A percentile compares a stretch with the other conserved stretches of the same genome.
Conservation (phyloP, 2,797 vertebrate genomes). For the Crenichthys baileyi region DNA sequence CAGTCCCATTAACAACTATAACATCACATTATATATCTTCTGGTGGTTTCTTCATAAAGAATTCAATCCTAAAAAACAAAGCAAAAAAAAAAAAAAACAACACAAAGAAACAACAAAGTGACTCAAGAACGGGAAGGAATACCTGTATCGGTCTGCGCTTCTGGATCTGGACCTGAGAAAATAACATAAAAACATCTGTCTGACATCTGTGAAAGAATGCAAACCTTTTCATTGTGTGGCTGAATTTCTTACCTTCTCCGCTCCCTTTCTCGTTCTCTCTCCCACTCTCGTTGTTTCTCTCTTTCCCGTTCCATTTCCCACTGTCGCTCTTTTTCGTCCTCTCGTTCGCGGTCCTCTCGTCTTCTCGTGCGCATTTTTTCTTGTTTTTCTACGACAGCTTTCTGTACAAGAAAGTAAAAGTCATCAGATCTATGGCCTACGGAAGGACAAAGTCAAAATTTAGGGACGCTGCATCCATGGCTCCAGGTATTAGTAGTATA, state of each 20-base stretch:
- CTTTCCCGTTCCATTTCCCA: constrained; percentile 86
- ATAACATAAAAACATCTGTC: constrained; percentile 1
- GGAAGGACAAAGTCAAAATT: neutral
- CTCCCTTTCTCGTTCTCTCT: constrained; percentile 69
- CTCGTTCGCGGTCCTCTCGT: constrained; percentile 79
- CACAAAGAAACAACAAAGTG: neutral
- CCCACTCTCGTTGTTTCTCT: constrained; percentile 72
- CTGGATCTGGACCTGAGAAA: constrained; percentile 79
- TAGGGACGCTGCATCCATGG: neutral
- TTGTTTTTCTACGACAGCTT: constrained; percentile 94
- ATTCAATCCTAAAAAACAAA: neutral
- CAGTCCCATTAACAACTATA: neutral
- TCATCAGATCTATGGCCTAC: neutral
- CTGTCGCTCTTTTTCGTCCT: constrained; percentile 75
- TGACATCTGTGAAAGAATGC: neutral
- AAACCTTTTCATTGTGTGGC: neutral
- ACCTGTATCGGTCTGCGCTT: constrained; percentile 83
- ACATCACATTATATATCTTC: neutral
- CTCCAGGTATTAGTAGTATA: neutral
- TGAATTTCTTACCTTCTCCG: constrained; percentile 70
- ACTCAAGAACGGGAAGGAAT: constrained; percentile 9
- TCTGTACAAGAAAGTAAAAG: constrained; percentile 74
- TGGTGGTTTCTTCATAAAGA: neutral
- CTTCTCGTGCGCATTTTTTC: constrained; percentile 89
- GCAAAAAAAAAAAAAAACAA: neutral